Conservation (phyloP, 1,140 invertebrate genomes). For the Melipona quadrifasciata region DNA sequence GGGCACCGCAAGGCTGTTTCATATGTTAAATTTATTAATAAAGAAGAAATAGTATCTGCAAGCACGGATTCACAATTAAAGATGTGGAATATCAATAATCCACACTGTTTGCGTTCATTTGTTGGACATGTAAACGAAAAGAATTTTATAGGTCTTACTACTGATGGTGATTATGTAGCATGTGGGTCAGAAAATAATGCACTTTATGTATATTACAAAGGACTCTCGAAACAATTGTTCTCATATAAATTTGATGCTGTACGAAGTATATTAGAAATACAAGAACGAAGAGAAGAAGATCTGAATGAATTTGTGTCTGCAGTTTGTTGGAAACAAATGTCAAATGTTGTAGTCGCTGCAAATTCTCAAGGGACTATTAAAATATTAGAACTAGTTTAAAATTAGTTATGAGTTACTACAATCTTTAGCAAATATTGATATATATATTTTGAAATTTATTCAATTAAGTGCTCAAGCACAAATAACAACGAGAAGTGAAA, state of each 20-base stretch:
- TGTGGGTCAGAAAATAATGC: slow-evolving; percentile 98
- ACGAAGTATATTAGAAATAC: slow-evolving; percentile 89
- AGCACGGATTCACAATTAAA: slow-evolving; percentile 97
- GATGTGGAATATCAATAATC: slow-evolving; percentile 94
- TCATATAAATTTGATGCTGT: slow-evolving; percentile 94
- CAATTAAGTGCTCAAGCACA: slow-evolving; percentile 33
- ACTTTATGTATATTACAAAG: slow-evolving; percentile 96
- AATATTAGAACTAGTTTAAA: slow-evolving; percentile 89
- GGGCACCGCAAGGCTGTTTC: slow-evolving; percentile 98
- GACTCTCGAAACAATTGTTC: slow-evolving; percentile 93
- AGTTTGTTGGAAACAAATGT: slow-evolving; percentile 95
- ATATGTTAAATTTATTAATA: slow-evolving; percentile 97
- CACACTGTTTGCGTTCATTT: slow-evolving; percentile 93
- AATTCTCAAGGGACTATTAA: slow-evolving; percentile 98
- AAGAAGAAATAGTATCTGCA: slow-evolving; percentile 95
- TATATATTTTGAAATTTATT: slow-evolving; percentile 39
- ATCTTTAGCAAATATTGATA: slow-evolving; percentile 5
- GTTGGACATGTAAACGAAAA: slow-evolving; percentile 98
- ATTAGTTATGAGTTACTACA: not conserved
- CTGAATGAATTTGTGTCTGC: slow-evolving; percentile 97
- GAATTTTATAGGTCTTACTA: slow-evolving; percentile 98
- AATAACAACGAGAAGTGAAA: slow-evolving; percentile 56
- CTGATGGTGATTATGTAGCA: slow-evolving; percentile 96
- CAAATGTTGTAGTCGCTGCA: slow-evolving; percentile 95
- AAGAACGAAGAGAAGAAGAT: slow-evolving; percentile 91